Percentiles rank a stretch among this genome's conserved stretches.
Conservation (phyloP, 2,113 vertebrate species). For the Peromyscus leucopus region DNA sequence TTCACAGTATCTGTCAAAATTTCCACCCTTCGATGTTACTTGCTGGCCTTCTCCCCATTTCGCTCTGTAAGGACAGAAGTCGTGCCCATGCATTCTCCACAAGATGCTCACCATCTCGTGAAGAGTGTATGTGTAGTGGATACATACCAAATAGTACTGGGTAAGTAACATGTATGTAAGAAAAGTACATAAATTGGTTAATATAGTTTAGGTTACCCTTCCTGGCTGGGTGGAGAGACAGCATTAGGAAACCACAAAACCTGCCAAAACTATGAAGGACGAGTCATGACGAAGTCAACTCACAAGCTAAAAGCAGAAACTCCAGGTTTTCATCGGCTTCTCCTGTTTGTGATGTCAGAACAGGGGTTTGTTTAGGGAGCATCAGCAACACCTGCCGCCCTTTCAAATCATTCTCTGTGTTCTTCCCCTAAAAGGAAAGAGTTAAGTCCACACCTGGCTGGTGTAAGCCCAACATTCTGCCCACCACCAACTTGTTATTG, state of each 20-base stretch:
- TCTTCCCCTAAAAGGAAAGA: background rate
- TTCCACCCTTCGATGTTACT: background rate
- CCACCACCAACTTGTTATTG: conserved; percentile 40
- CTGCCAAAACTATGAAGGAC: background rate
- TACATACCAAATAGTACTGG: background rate
- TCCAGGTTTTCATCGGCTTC: conserved; percentile 33
- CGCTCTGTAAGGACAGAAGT: background rate
- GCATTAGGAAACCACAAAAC: background rate
- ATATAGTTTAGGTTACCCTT: background rate
- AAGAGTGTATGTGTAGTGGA: background rate
- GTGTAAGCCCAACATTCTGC: background rate
- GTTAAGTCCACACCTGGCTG: background rate
- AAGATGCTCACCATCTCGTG: background rate
- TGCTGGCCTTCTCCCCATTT: background rate
- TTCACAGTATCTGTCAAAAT: background rate
- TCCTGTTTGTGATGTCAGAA: conserved; percentile 27
- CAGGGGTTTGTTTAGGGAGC: conserved; percentile 40
- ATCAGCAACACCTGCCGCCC: background rate
- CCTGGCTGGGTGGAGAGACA: background rate
- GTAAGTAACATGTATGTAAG: background rate
- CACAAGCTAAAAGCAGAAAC: conserved; percentile 50
- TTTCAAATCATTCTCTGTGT: background rate
- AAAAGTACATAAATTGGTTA: background rate
- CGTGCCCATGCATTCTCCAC: background rate
- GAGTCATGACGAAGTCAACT: background rate